Evolutionary conservation across 2,888 invertebrate species (phyloP).

Genomic region (Tetragonisca angustula): DNA sequence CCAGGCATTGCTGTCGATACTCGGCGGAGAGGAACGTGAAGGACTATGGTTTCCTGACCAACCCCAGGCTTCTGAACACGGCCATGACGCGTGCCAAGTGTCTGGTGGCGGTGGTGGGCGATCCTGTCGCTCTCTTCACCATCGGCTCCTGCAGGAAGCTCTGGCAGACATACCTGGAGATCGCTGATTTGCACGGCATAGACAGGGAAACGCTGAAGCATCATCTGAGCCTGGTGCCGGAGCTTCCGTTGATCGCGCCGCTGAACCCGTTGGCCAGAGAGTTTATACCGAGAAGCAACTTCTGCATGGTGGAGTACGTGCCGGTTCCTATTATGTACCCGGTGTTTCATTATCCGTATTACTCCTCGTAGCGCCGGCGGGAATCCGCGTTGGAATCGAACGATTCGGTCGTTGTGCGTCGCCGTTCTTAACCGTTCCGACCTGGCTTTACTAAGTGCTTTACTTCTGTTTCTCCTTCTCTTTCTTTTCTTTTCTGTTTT

Average conservation of each 20-base stretch:
- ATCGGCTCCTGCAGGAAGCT: slow-evolving; percentile 92
- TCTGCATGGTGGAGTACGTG: slow-evolving; percentile 71
- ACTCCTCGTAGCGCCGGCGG: background rate
- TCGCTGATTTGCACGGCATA: slow-evolving; percentile 73
- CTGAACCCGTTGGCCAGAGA: slow-evolving; percentile 93
- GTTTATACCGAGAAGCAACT: slow-evolving; percentile 88
- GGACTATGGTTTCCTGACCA: slow-evolving; percentile 93
- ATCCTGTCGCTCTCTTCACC: slow-evolving; percentile 92
- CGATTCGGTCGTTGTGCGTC: background rate
- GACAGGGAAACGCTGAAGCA: slow-evolving; percentile 50
- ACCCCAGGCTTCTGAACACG: slow-evolving; percentile 92
- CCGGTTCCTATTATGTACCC: slow-evolving; percentile 53
- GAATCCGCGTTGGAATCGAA: background rate
- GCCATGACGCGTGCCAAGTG: slow-evolving; percentile 93
- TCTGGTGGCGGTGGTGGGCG: slow-evolving; percentile 93
- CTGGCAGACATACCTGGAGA: slow-evolving; percentile 91
- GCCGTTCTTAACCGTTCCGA: background rate
- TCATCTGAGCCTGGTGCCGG: slow-evolving; percentile 48
- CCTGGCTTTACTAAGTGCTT: background rate
- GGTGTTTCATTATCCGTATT: slow-evolving; percentile 27
- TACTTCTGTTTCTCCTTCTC: background rate
- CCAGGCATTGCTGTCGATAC: slow-evolving; percentile 89
- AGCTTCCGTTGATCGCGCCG: slow-evolving; percentile 72
- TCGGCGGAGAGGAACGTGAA: slow-evolving; percentile 85
- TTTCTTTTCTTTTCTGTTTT: background rate